Evolutionary conservation across 2,888 invertebrate species (phyloP).

Genomic region (Caenorhabditis drosophilae): DNA sequence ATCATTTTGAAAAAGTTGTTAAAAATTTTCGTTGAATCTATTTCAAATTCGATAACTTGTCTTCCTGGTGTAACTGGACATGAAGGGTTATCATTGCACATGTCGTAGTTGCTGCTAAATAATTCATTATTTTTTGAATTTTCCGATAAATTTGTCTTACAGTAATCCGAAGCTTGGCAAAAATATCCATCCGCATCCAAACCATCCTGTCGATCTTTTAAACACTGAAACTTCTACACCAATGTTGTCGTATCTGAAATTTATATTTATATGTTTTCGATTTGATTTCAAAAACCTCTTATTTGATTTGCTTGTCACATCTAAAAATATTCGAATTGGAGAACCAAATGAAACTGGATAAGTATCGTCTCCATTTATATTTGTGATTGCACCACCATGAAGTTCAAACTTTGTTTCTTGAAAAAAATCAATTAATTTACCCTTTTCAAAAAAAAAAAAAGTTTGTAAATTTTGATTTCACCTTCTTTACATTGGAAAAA

Average conservation of each 20-base stretch:
- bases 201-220: conserved; percentile 61
- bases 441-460: neutral
- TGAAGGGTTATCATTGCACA: conserved; percentile 55
- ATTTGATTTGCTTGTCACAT: conserved; percentile 55
- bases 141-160: conserved; percentile 37
- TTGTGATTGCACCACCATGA: conserved; percentile 63
- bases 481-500: conserved; percentile 49
- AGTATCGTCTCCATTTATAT: conserved; percentile 57
- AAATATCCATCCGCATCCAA: conserved; percentile 66
- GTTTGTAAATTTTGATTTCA: neutral
- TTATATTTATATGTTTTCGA: neutral
- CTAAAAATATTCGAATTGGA: conserved; percentile 60
- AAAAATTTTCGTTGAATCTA: conserved; percentile 57
- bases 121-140: conserved; percentile 1
- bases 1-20: conserved; percentile 57
- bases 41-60: conserved; percentile 61
- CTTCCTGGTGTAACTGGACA: conserved; percentile 52
- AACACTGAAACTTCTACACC: conserved; percentile 61
- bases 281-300: conserved; percentile 41
- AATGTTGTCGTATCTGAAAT: conserved; percentile 58
- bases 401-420: conserved; percentile 47
- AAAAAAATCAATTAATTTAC: no score
- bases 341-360: conserved; percentile 58
- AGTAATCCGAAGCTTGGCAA: conserved; percentile 61
- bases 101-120: conserved; percentile 48